Evolutionary conservation across 2,888 invertebrate species (phyloP), one percentile per base, ranked within the genome.

Genomic region (Ferdinandea cuprea): DNA sequence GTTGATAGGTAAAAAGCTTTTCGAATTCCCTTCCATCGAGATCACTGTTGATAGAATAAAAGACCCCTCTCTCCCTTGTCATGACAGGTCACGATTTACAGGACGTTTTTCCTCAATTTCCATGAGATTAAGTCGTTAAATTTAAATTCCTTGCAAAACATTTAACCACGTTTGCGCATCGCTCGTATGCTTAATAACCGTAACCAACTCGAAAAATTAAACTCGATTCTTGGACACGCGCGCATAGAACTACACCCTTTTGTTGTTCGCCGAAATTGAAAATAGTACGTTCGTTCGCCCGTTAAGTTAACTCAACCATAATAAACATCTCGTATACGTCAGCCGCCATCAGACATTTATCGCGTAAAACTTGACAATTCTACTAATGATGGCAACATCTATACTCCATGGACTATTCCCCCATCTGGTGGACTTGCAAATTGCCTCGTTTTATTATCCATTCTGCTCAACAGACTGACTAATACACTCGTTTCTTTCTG

Each of bases 401-500:
- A 9, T 8, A 17, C 4, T 17, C 40, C 40, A 2, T 9, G 9
- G 15, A 17, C 21, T 65, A 13, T n/a, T 1, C 28, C 3, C n/a
- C 44, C 72, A 78, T 78, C 59, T 73, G 74, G 63, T 21, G 48
- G 35, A 73, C 56, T 78, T 78, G 73, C 72, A 83, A 83, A 83
- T 78, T 83, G 72, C 72, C 72, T 68, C 78, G 58, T 78, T 83
- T 83, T 83, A 83, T 73, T 83, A 78, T 61, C 73, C 66, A 83
- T 83, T 73, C 44, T 28, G 44, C 59, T 72, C 50, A 68, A 58
- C 63, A 50, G 63, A 73, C 78, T 78, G 73, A 73, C 83, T 83
- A 78, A 83, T 78, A 83, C 66, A 83, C 78, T 78, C 78, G 61
- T 78, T 83, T 69, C 63, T 50, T 30, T 69, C 25, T 59, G 25